Conservation (phyloP, 2,888 invertebrate genomes). For the Pterostichus madidus region DNA sequence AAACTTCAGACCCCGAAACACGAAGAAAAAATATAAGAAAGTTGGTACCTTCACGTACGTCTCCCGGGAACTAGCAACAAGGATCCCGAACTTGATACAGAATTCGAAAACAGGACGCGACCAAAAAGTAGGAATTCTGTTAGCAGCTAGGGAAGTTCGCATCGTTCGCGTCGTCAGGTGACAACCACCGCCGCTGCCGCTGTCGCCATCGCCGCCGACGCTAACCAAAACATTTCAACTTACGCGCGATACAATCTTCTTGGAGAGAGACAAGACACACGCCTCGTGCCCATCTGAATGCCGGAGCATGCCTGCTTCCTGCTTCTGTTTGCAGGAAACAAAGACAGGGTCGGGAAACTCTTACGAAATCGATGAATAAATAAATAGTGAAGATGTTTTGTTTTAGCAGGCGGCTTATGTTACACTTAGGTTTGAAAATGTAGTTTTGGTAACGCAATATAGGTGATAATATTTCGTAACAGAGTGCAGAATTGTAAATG, state of each 20-base stretch:
- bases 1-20: slow-evolving; percentile 29
- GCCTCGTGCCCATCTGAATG: slow-evolving; percentile 5
- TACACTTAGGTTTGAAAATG: slow-evolving; percentile 15
- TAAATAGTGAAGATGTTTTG: slow-evolving; percentile 23
- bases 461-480: neutral
- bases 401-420: neutral
- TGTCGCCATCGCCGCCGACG: neutral
- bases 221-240: slow-evolving; percentile 55
- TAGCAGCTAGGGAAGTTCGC: neutral
- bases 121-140: slow-evolving; percentile 29
- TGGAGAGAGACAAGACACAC: neutral
- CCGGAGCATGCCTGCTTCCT: neutral
- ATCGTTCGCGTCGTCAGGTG: slow-evolving; percentile 37
- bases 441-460: neutral
- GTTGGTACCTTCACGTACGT: slow-evolving; percentile 34
- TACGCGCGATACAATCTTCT: slow-evolving; percentile 42
- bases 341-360: slow-evolving; percentile 13
- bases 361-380: slow-evolving; percentile 32
- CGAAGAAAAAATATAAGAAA: slow-evolving; percentile 51
- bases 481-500: neutral
- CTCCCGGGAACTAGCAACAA: slow-evolving; percentile 28
- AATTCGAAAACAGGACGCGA: slow-evolving; percentile 41
- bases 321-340: neutral
- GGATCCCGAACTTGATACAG: slow-evolving; percentile 50
- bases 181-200: slow-evolving; percentile 4